Conservation (phyloP, 2,888 invertebrate species). For the Tridacna crocea region DNA sequence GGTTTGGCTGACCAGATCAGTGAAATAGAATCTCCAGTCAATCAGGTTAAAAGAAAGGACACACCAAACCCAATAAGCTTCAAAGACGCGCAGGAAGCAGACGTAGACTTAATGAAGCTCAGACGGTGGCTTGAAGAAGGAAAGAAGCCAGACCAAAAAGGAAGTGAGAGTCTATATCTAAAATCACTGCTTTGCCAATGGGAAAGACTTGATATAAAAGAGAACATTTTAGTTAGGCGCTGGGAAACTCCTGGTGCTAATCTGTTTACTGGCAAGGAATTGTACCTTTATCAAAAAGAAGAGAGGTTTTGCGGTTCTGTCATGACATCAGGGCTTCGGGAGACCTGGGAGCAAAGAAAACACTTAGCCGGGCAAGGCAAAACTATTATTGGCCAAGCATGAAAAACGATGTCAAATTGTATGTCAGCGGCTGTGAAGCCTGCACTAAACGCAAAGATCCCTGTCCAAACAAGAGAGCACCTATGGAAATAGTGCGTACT, state of each 20-base stretch:
- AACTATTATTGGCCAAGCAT: constrained; percentile 37
- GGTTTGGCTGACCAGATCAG: not conserved
- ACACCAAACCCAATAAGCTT: not conserved
- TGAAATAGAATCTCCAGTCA: not conserved
- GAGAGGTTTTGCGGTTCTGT: constrained; percentile 4
- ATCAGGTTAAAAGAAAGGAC: not conserved
- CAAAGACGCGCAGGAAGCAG: not conserved
- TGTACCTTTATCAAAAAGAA: constrained; percentile 16
- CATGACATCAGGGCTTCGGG: constrained; percentile 28
- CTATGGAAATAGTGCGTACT: no score
- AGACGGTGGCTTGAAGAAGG: not conserved
- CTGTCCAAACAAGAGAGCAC: no score
- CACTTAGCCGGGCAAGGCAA: constrained; percentile 5
- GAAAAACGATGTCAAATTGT: constrained; percentile 20
- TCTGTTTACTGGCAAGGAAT: constrained; percentile 7
- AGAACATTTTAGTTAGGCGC: constrained; percentile 10
- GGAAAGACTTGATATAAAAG: not conserved
- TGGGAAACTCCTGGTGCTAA: constrained; percentile 4
- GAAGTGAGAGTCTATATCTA: constrained; percentile 3
- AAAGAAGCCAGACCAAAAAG: constrained; percentile 5
- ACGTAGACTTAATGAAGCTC: not conserved
- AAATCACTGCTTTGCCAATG: constrained; percentile 20
- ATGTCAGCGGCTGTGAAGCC: constrained; percentile 7
- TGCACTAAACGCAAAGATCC: no score
- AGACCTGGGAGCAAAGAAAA: constrained; percentile 27